Conservation (phyloP, 92 coral and sea anemone species). For the Plumapathes pennacea region DNA sequence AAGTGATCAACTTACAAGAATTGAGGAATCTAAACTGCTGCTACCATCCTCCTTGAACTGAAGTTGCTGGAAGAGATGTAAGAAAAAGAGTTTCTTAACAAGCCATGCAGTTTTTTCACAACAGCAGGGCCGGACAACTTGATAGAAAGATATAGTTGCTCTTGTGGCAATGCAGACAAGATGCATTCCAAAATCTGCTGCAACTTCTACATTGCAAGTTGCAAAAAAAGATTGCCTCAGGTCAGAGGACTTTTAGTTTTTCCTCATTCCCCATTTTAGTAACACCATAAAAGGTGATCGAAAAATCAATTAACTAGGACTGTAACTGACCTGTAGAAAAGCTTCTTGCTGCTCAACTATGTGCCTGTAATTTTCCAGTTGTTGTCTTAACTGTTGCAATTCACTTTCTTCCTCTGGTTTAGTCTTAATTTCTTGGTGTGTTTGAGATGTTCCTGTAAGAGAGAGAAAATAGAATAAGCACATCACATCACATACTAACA, state of each 20-base stretch:
- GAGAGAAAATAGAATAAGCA: no score
- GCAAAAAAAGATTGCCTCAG: no score
- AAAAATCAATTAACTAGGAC: background rate
- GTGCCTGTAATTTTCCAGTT: slow-evolving; percentile 84
- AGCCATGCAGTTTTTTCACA: background rate
- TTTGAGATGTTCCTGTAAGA: slow-evolving; percentile 27
- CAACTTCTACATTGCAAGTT: no score
- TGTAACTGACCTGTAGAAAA: slow-evolving; percentile 67
- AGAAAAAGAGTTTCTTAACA: background rate
- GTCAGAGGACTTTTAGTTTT: no score
- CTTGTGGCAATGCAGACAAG: no score
- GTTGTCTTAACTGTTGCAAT: slow-evolving; percentile 54
- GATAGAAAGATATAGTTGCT: no score
- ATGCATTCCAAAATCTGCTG: no score
- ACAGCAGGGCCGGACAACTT: no score
- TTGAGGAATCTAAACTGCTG: slow-evolving; percentile 14
- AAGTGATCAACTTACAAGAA: slow-evolving; percentile 49
- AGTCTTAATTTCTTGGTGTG: slow-evolving; percentile 20
- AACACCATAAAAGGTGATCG: background rate
- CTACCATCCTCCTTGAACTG: slow-evolving; percentile 31
- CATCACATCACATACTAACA: no score
- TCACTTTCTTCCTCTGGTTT: slow-evolving; percentile 47
- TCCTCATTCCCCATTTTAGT: no score
- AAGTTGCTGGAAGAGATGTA: slow-evolving; percentile 21
- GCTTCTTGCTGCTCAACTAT: slow-evolving; percentile 90